These are phyloP conservation scores for Limanda limanda DNA, from an alignment of 2,113 vertebrate species.

Conservation along the genomic window DNA sequence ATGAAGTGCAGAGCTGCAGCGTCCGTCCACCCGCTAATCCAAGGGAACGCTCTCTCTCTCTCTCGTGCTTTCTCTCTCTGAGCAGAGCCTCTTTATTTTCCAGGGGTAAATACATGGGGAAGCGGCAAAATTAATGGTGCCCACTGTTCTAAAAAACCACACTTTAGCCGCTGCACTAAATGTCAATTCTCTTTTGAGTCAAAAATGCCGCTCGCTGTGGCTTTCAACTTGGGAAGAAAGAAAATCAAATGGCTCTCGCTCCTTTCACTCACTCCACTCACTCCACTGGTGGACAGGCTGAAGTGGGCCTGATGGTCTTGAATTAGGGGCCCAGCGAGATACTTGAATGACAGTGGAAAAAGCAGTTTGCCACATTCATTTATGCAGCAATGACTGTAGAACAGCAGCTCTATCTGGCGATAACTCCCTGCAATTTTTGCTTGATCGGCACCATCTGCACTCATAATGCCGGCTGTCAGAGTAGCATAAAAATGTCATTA, in stretches of 20 bases:
- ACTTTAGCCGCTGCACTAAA: slow-evolving; percentile 72
- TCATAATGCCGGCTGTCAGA: slow-evolving; percentile 58
- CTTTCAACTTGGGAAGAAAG: slow-evolving; percentile 59
- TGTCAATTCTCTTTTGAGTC: slow-evolving; percentile 74
- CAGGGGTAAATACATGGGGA: slow-evolving; percentile 39
- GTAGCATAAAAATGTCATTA: slow-evolving; percentile 48
- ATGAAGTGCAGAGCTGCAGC: slow-evolving; percentile 31
- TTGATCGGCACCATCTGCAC: slow-evolving; percentile 55
- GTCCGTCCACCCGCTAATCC: slow-evolving; percentile 32
- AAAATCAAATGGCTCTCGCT: slow-evolving; percentile 46
- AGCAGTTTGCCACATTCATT: slow-evolving; percentile 70
- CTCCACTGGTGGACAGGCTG: slow-evolving; percentile 46
- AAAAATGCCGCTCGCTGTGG: slow-evolving; percentile 42
- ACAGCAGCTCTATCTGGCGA: slow-evolving; percentile 32
- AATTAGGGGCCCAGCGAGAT: slow-evolving; percentile 66
- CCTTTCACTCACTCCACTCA: slow-evolving; percentile 36
- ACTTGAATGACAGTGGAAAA: slow-evolving; percentile 61
- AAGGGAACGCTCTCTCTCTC: not conserved
- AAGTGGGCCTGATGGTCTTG: slow-evolving; percentile 71
- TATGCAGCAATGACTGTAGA: slow-evolving; percentile 43
- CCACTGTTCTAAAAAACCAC: slow-evolving; percentile 61
- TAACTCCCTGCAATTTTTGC: slow-evolving; percentile 65
- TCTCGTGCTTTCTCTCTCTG: not conserved
- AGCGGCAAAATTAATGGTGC: slow-evolving; percentile 71
- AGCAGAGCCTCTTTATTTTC: slow-evolving; percentile 45